Percentiles rank a stretch among this genome's conserved stretches.
Conservation (phyloP, 2,113 vertebrate genomes). For the Psephotus haematonotus region DNA sequence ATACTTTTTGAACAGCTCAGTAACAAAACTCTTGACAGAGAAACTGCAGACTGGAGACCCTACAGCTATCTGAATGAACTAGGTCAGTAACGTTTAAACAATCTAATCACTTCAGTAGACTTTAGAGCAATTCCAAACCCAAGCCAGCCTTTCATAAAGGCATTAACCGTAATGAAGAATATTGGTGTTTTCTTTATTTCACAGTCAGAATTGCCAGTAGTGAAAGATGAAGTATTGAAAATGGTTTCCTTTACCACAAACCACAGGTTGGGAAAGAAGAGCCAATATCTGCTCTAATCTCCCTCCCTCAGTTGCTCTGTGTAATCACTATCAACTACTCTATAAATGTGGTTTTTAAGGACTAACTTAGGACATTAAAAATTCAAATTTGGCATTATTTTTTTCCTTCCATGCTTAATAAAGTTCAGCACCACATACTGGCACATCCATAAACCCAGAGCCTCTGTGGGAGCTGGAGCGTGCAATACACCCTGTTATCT, state of each 20-base stretch:
- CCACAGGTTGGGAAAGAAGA: background rate
- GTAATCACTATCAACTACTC: background rate
- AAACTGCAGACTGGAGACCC: constrained; percentile 88
- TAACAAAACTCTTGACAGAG: constrained; percentile 86
- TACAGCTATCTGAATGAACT: constrained; percentile 94
- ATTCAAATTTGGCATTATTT: background rate
- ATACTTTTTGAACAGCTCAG: constrained; percentile 82
- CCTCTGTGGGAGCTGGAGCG: background rate
- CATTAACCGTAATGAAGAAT: background rate
- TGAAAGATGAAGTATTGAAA: background rate
- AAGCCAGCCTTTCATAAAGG: constrained; percentile 17
- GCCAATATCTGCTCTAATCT: background rate
- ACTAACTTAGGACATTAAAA: background rate
- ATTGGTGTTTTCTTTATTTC: background rate
- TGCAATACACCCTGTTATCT: background rate
- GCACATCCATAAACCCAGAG: background rate
- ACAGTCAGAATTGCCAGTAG: background rate
- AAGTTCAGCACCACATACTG: background rate
- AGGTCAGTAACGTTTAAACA: constrained; percentile 83
- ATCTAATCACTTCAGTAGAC: constrained; percentile 37
- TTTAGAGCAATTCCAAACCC: background rate
- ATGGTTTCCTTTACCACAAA: background rate
- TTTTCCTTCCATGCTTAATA: background rate
- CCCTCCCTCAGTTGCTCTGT: background rate
- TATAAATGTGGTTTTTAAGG: background rate